Percentiles rank a stretch among this genome's conserved stretches.
Conservation (phyloP, 1,140 invertebrate species). For the Diprion similis region DNA sequence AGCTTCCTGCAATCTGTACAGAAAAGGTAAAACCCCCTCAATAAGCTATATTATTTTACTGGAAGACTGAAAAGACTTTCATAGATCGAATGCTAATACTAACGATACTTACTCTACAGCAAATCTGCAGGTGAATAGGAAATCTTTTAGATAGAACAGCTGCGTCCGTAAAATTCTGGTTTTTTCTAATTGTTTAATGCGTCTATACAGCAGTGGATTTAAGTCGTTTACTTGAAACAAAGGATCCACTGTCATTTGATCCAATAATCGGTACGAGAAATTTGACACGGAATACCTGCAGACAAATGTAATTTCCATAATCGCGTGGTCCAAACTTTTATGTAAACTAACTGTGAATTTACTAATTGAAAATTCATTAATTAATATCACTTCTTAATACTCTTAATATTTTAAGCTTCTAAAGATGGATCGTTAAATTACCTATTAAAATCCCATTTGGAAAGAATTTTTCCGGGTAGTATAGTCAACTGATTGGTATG, state of each 20-base stretch:
- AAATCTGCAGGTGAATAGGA: constrained; percentile 72
- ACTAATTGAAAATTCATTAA: constrained; percentile 6
- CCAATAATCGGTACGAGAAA: constrained; percentile 79
- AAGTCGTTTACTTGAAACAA: constrained; percentile 79
- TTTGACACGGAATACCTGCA: constrained; percentile 79
- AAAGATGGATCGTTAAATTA: constrained; percentile 38
- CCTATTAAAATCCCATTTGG: constrained; percentile 68
- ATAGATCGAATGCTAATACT: constrained; percentile 14
- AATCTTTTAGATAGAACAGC: constrained; percentile 73
- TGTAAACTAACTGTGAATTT: background rate
- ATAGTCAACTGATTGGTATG: constrained; percentile 78
- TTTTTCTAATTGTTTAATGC: constrained; percentile 68
- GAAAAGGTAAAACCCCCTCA: constrained; percentile 24
- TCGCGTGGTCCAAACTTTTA: constrained; percentile 4
- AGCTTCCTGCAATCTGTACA: constrained; percentile 66
- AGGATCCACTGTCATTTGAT: constrained; percentile 80
- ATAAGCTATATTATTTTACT: background rate
- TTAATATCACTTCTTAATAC: constrained; percentile 8
- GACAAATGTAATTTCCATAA: constrained; percentile 27
- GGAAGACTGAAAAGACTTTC: background rate
- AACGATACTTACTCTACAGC: constrained; percentile 64
- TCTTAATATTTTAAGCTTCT: background rate
- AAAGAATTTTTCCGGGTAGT: constrained; percentile 77
- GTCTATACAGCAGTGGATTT: constrained; percentile 72
- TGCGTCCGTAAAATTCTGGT: constrained; percentile 69